Evolutionary conservation across 2,888 invertebrate genomes (phyloP), one percentile per base, ranked within the genome.

Genomic region (Gymnocheta viridis): DNA sequence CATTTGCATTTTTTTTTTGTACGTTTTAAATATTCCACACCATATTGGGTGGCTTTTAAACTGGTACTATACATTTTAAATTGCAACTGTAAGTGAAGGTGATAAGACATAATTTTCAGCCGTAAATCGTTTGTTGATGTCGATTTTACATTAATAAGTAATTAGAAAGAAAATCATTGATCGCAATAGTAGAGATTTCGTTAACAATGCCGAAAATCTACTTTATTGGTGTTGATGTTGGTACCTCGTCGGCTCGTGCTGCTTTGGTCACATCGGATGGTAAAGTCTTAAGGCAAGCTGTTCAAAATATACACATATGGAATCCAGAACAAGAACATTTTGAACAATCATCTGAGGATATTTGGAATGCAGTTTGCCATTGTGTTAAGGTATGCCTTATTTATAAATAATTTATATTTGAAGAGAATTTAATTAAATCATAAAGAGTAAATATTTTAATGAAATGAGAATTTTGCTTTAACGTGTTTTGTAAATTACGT

Each of bases 161-260:
- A 44, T 19, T 70, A 47, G 24, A 19, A 47, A 27, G 60, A 70
- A 69, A 29, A n/a, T n/a, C 35, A 14, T 38, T 9, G 32, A 29
- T 24, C 9, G 12, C 0, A 29, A 7, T 64, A 35, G n/a, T 24
- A 56, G 38, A 17, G 2, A 70, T 22, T 14, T 27, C 5, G n/a
- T 24, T 51, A 82, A 44, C 17, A 54, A 86, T 86, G 86, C 85
- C 86, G 58, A 86, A 85, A 79, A 84, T 88, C 19, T 95, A 94
- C 91, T 96, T 96, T 90, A 93, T 97, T 88, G 97, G 97, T 79
- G 96, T 98, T 12, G 99, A 99, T 92, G 98, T 98, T 47, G 99
- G 99, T 5, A 98, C 98, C 2, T 96, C 96, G 14, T 98, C 98
- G 92, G 97, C 94, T 0, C 93, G 99, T 86, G 98, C 97, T 7